These are phyloP conservation scores for Drosophila ercepeae DNA, from an alignment of 1,140 invertebrate genomes.

Conservation along the genomic window DNA sequence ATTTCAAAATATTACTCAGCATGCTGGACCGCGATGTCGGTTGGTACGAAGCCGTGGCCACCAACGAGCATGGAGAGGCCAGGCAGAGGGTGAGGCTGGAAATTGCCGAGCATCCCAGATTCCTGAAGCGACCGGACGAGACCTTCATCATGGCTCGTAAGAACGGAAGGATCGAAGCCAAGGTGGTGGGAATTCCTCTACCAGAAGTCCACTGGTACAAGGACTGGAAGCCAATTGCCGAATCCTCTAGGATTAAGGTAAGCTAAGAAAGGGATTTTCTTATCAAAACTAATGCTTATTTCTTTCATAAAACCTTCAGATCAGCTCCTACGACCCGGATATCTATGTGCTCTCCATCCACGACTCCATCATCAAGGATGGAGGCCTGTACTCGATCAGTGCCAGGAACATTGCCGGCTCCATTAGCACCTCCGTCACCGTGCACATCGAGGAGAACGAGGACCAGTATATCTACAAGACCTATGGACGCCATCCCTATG, in stretches of 20 bases:
- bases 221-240: constrained; percentile 95
- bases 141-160: constrained; percentile 90
- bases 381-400: constrained; percentile 96
- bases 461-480: constrained; percentile 89
- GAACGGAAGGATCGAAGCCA: constrained; percentile 91
- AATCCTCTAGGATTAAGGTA: constrained; percentile 92
- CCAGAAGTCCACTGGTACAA: constrained; percentile 99
- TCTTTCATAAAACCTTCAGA: constrained; percentile 84
- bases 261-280: not conserved
- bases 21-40: constrained; percentile 97
- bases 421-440: constrained; percentile 94
- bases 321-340: constrained; percentile 93
- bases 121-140: constrained; percentile 94
- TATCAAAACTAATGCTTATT: not conserved
- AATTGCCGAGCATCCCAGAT: constrained; percentile 96
- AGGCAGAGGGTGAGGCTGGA: constrained; percentile 92
- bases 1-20: constrained; percentile 77
- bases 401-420: constrained; percentile 96
- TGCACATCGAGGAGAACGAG: constrained; percentile 95
- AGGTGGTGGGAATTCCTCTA: constrained; percentile 94
- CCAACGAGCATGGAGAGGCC: constrained; percentile 95
- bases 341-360: constrained; percentile 92
- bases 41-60: constrained; percentile 95
- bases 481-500: constrained; percentile 87
- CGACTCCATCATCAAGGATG: constrained; percentile 94